Percentiles rank a stretch among this genome's conserved stretches.
These are phyloP conservation scores for Sebastes trivittatus DNA, from an alignment of 2,797 vertebrate genomes.

Conservation along the genomic window DNA sequence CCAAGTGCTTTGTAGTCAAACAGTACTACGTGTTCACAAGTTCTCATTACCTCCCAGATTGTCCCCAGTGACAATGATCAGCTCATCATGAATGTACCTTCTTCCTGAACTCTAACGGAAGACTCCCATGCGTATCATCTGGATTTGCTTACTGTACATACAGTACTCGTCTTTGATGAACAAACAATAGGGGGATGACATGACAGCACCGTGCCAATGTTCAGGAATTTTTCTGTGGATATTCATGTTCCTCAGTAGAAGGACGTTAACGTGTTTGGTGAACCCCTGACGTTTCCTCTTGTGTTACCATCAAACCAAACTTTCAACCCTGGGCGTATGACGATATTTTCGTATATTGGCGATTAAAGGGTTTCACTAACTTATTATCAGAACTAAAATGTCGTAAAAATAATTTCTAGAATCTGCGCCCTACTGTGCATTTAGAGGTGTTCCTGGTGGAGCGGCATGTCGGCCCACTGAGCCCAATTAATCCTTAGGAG, in stretches of 20 bases:
- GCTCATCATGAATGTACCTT: not conserved
- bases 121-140: not conserved
- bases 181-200: not conserved
- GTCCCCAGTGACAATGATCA: not conserved
- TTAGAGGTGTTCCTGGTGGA: not conserved
- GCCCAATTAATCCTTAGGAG: no score
- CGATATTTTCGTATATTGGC: not conserved
- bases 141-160: not conserved
- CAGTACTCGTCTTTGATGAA: not conserved
- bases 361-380: not conserved
- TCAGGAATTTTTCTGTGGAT: not conserved
- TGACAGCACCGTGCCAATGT: not conserved
- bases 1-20: not conserved
- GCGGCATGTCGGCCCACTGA: no score
- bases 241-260: not conserved
- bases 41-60: conserved; percentile 2
- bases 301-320: not conserved
- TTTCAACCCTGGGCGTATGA: not conserved
- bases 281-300: not conserved
- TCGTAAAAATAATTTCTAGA: not conserved
- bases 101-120: not conserved
- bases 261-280: not conserved
- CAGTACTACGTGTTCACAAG: not conserved
- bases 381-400: not conserved
- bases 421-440: no score